Base-by-base conservation (phyloP, 2,113 vertebrate genomes). In the Mormyrus iriodes region DNA sequence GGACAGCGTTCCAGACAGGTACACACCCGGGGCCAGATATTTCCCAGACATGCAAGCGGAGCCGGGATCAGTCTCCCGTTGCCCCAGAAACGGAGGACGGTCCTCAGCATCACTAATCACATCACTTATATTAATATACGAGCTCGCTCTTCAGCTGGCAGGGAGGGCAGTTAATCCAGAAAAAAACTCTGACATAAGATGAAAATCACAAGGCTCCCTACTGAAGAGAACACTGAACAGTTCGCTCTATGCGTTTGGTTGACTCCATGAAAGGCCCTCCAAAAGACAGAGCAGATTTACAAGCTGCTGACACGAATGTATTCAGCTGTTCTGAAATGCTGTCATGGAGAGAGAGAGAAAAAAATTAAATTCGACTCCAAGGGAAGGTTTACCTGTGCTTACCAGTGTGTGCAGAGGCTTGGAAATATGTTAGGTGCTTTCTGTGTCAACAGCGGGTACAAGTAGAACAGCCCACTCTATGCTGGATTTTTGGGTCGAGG, bases 321-420 rank as follows among this genome's bases (percentile, higher is more conserved):
- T 65, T 87, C 86, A 87, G 55, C 35, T 5, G 21, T 58, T 87
- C 44, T 61, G 86, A 87, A 87, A 5, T 3, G 6, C 86, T 87
- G 86, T 65, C 53, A 13, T 6, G 55, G 53, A 42, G 35, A 39
- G 31, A 42, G 35, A 4, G 27, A 13, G 61, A 69, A 2, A 69
- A 65, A 61, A 69, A 51, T 51, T 10, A 51, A 65, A n/a, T 27
- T 65, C 58, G 3, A 27, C 61, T 27, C 13, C 55, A 65, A 46
- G 58, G 86, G 35, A 53, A 87, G 55, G 53, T 87, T 87, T 61
- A 44, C 52, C 53, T 61, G 35, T 61, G 86, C 39, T 65, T 61
- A 53, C 44, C 51, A 87, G 58, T 55, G 35, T 42, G 24, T 52
- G 48, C 84, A n/a, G 84, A 52, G 48, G 84, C 84, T 13, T 31